These are phyloP conservation scores for Cylindroiulus punctatus DNA, from an alignment of 2,888 invertebrate genomes.

Conservation along the genomic window DNA sequence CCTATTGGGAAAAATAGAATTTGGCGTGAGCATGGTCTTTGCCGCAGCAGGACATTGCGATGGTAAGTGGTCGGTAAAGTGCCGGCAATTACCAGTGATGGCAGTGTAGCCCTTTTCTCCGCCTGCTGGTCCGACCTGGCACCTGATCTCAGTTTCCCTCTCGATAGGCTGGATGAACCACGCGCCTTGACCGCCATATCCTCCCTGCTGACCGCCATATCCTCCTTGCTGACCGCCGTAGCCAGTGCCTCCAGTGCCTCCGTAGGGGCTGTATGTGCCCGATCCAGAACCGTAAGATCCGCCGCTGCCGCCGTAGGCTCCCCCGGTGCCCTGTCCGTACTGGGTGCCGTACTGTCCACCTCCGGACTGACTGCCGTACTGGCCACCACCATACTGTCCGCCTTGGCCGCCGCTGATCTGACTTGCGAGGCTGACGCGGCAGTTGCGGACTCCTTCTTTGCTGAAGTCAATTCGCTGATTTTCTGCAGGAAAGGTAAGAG, in stretches of 20 bases:
- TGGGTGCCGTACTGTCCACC: constrained; percentile 55
- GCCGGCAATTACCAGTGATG: constrained; percentile 67
- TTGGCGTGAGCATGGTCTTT: neutral
- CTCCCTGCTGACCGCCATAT: constrained; percentile 17
- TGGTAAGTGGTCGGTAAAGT: neutral
- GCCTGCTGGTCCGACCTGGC: constrained; percentile 58
- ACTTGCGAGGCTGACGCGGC: constrained; percentile 53
- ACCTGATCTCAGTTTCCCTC: constrained; percentile 53
- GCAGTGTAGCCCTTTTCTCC: constrained; percentile 89
- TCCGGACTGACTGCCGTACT: constrained; percentile 56
- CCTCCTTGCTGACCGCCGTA: constrained; percentile 35
- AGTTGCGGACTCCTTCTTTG: constrained; percentile 57
- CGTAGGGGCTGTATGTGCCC: neutral
- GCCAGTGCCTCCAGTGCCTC: constrained; percentile 48
- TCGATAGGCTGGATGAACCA: constrained; percentile 56
- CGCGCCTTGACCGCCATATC: neutral
- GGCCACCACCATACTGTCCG: constrained; percentile 48
- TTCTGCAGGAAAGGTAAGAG: constrained; percentile 43
- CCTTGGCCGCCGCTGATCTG: constrained; percentile 53
- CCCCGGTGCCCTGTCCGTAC: constrained; percentile 51
- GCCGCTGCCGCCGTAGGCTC: constrained; percentile 32
- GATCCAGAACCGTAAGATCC: neutral
- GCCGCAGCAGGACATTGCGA: neutral
- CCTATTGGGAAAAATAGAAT: constrained; percentile 60
- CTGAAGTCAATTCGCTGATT: constrained; percentile 58